Percentiles rank a stretch among this genome's conserved stretches.
These are phyloP conservation scores for Rhopilema esculentum DNA, from an alignment of 30 jellyfish, hydroid and myxozoan species.

Conservation along the genomic window DNA sequence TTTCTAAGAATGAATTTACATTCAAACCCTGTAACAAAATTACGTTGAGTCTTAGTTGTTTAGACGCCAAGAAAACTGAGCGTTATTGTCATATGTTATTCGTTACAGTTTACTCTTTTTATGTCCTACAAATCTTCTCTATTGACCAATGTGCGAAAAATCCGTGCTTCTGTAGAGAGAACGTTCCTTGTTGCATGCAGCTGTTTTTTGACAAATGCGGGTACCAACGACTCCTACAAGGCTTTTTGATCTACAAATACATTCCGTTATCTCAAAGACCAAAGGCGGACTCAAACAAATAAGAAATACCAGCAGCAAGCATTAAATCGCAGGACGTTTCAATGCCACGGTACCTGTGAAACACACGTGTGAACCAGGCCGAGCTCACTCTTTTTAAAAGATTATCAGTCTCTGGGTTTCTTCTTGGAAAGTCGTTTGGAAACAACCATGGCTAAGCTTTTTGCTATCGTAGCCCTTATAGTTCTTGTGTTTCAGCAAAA, in stretches of 20 bases:
- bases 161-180: too few species aligned
- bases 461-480: neutral
- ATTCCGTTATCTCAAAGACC: neutral
- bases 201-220: neutral
- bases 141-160: too few species aligned
- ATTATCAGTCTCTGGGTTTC: neutral
- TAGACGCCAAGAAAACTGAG: too few species aligned
- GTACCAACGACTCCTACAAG: conserved; percentile 24
- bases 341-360: conserved; percentile 1
- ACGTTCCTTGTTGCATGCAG: neutral
- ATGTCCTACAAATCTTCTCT: too few species aligned
- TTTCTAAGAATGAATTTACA: too few species aligned
- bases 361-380: conserved; percentile 6
- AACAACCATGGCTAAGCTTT: neutral
- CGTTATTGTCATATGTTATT: too few species aligned
- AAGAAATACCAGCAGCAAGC: conserved; percentile 10
- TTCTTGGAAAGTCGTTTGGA: neutral
- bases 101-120: too few species aligned
- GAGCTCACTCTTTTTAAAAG: neutral
- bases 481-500: neutral
- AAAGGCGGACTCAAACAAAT: neutral
- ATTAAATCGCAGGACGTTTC: neutral
- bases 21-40: too few species aligned
- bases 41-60: too few species aligned
- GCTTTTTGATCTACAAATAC: conserved; percentile 13